These are phyloP conservation scores for Parazoanthus atlanticus DNA, from an alignment of 92 coral and sea anemone species.

Conservation along the genomic window DNA sequence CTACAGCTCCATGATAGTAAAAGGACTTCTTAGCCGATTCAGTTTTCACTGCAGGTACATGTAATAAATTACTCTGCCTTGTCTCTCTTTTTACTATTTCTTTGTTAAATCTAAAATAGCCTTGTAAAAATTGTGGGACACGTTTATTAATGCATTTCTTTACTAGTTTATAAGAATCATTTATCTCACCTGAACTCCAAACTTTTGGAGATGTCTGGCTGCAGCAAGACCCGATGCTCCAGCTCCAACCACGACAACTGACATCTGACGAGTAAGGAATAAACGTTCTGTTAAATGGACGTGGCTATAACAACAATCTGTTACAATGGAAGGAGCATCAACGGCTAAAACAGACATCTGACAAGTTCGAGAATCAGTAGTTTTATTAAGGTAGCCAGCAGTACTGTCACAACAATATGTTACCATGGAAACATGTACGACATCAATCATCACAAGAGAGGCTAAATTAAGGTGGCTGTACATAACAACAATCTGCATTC, in stretches of 20 bases:
- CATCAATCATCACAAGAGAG: background rate
- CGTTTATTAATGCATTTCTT: too few relatives aligned
- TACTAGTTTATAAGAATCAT: too few relatives aligned
- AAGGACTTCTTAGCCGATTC: too few relatives aligned
- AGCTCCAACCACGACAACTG: constrained; percentile 93
- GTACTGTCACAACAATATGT: background rate
- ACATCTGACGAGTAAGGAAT: constrained; percentile 44
- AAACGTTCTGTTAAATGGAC: background rate
- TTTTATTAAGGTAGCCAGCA: background rate
- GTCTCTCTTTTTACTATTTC: too few relatives aligned
- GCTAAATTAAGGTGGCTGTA: background rate
- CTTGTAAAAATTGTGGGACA: too few relatives aligned
- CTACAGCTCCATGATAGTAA: too few relatives aligned
- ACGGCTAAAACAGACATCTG: background rate
- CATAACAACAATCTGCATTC: background rate
- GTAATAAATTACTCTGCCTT: too few relatives aligned
- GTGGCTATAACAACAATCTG: background rate
- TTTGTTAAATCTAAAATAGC: too few relatives aligned
- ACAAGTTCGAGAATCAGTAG: background rate
- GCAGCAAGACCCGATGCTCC: constrained; percentile 96
- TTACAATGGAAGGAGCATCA: background rate
- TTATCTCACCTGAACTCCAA: constrained; percentile 78
- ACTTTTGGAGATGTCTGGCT: constrained; percentile 88
- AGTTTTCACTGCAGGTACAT: too few relatives aligned
- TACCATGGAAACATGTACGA: background rate